phyloP scores from a whole-genome alignment of 2,797 vertebrate genomes.

The Sebastes minor region DNA sequence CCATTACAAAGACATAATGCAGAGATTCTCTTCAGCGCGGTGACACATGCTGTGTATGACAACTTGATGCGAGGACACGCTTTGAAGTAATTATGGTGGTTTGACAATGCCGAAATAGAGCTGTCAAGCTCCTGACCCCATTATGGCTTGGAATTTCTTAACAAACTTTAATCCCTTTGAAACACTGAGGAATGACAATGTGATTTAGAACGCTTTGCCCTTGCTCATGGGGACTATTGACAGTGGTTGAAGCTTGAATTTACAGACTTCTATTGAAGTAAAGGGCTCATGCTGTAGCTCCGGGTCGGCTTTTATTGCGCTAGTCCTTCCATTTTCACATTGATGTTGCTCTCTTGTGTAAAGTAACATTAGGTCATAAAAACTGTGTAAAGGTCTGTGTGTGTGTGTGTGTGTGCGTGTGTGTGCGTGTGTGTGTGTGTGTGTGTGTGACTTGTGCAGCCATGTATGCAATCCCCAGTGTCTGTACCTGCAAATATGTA shows the following conservation, averaged over 20 bases:
- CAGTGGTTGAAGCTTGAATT: conserved; percentile 35
- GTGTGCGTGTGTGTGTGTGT: not conserved
- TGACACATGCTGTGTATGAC: conserved; percentile 21
- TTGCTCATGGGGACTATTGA: conserved; percentile 38
- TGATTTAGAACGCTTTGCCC: conserved; percentile 37
- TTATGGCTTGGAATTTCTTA: conserved; percentile 36
- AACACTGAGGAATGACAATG: conserved; percentile 40
- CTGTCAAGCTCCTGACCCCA: conserved; percentile 59
- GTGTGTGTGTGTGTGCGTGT: not conserved
- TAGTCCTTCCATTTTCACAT: conserved; percentile 17
- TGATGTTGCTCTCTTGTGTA: conserved; percentile 10
- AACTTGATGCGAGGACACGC: conserved; percentile 27
- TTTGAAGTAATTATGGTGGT: conserved; percentile 53
- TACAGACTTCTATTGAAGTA: conserved; percentile 20
- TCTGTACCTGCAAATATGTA: not conserved
- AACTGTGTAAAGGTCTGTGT: not conserved
- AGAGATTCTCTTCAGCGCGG: conserved; percentile 9
- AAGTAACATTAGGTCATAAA: conserved; percentile 11
- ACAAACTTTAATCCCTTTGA: conserved; percentile 53
- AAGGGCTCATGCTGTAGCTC: conserved; percentile 1
- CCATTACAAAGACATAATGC: conserved; percentile 39
- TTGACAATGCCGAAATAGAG: conserved; percentile 60
- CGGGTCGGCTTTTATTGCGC: conserved; percentile 22
- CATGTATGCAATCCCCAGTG: not conserved
- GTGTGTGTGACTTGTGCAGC: not conserved